Evolutionary conservation across 1,140 invertebrate genomes (phyloP), one percentile per base, ranked within the genome.

Genomic region (Lepidurus packardi): DNA sequence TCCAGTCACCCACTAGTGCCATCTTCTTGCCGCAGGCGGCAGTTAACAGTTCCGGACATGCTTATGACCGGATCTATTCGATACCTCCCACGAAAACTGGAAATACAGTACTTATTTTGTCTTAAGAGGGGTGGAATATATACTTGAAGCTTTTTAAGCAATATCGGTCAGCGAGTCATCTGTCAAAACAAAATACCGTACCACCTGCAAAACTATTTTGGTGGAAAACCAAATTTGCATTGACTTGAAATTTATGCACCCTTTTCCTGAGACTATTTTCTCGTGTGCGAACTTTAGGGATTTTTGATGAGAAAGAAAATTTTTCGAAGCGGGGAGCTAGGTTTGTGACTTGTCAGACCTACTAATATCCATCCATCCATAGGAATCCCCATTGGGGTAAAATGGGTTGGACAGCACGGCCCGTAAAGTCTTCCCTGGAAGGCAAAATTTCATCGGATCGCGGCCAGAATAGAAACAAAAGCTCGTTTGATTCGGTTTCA

Each of bases 401-500:
- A 13, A 21, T n/a, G 53, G 53, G 53, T 65, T 65, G 16, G 21
- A 21, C 21, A 9, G 21, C 13, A 21, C 13, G 53, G 16, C 16
- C 53, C 7, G 53, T 21, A 65, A 13, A 47, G 45, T 47, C 21
- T 21, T 65, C 16, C 53, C 53, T 65, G 6, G 53, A 1, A 65
- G 53, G 53, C 53, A 21, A 65, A 34, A 65, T 65, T 65, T 9
- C 21, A n/a, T 21, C 16, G 53, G 53, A 65, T 65, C 53, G 21
- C 53, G 16, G 53, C 53, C 53, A 65, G 21, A 65, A 65, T 65
- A 65, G 53, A 65, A 65, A 65, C 53, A 65, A 65, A 65, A 65
- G 53, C 53, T 65, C 7, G 16, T 65, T 21, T 13, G 16, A 5
- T 65, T 65, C 53, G 21, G 16, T 13, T 65, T 65, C 53, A 13